Evolutionary conservation across 2,113 vertebrate genomes (phyloP), one percentile per base, ranked within the genome.

Genomic region (Vidua chalybeata): DNA sequence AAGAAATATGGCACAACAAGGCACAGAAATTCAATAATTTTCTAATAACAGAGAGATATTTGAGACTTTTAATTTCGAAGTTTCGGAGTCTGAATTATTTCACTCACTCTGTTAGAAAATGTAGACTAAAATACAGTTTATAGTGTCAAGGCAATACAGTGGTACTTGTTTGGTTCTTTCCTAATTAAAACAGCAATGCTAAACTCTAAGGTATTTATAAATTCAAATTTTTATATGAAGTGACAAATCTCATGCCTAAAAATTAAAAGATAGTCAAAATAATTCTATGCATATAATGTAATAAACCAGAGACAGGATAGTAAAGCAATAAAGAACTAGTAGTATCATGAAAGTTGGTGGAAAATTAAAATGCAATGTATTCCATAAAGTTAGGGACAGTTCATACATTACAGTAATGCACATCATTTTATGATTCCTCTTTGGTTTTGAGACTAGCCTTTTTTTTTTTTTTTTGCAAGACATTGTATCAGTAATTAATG

Each of bases 21-120:
- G 93, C 96, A 95, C 90, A 91, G 95, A 97, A 95, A 97, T 94
- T 94, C 89, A 95, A 79, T 96, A 94, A 96, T 97, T 97, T 96
- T 93, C 86, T 96, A 97, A 97, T 96, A 96, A 93, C 87, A 92
- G 90, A 94, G 71, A 89, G 83, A 85, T 22, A 56, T 91, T 95
- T 81, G 81, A 95, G 88, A 78, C 82, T 95, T 97, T 97, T 97
- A 91, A 97, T 98, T 97, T 95, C 4, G 1, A 94, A 92, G 92
- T 91, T 96, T 91, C 58, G 76, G 87, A 90, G 75, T 59, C 61
- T 80, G 74, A 93, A 88, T 90, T 93, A 93, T 96, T 94, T 96
- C 35, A 58, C 51, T 95, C 6, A 26, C 61, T 73, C 62, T 88
- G 52, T 93, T 87, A 73, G 67, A 78, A 91, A 89, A 54, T 52